Evolutionary conservation across 2,888 invertebrate species (phyloP).

Genomic region (Osedax fenrisi): DNA sequence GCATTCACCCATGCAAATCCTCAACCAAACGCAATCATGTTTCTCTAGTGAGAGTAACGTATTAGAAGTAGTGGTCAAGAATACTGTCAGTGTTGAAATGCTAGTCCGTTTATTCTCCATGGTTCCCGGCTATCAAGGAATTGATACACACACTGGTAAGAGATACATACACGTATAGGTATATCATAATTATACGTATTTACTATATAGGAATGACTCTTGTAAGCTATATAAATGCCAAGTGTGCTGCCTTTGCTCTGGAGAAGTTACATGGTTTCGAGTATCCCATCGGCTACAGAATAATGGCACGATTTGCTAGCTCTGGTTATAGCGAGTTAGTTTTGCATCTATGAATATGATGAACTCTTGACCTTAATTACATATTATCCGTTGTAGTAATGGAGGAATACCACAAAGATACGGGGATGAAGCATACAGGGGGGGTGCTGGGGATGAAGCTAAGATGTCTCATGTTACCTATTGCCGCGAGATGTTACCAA

Average conservation of each 20-base stretch:
- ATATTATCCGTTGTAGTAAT: no score
- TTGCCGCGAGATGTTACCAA: conserved; percentile 61
- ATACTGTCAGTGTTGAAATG: neutral
- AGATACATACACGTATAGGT: no score
- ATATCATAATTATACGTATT: no score
- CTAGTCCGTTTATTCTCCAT: neutral
- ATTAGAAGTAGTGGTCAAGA: neutral
- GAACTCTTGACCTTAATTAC: no score
- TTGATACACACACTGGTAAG: neutral
- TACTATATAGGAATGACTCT: no score
- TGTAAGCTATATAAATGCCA: no score
- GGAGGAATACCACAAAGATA: no score
- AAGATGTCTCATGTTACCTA: conserved; percentile 42
- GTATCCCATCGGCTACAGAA: conserved; percentile 65
- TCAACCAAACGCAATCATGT: neutral
- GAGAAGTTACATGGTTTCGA: conserved; percentile 80
- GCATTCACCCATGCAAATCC: neutral
- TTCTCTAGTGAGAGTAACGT: neutral
- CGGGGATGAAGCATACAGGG: no score
- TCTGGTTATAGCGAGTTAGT: neutral
- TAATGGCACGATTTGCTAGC: conserved; percentile 26
- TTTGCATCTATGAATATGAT: no score
- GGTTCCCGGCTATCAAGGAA: neutral
- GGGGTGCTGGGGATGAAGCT: conserved; percentile 5
- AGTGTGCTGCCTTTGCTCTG: conserved; percentile 64